Evolutionary conservation across 2,888 invertebrate genomes (phyloP).

Genomic region (Saturnia japonica): DNA sequence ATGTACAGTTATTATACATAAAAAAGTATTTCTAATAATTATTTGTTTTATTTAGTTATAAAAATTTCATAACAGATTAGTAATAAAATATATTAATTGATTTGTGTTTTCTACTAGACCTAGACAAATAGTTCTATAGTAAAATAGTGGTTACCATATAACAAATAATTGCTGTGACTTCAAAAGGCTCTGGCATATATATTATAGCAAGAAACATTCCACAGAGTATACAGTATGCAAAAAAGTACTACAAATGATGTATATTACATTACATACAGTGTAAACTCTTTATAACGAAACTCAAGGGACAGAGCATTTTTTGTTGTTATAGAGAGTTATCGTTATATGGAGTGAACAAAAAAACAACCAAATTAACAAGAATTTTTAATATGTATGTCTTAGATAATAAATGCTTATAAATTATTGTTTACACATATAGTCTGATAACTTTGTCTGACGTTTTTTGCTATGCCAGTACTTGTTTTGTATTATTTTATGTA

Average conservation of each 20-base stretch:
- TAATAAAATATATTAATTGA: background rate
- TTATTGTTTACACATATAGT: too few species aligned
- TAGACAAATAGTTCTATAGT: background rate
- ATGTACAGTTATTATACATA: background rate
- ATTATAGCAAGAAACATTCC: background rate
- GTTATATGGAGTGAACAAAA: too few species aligned
- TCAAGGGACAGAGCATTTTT: too few species aligned
- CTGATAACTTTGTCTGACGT: too few species aligned
- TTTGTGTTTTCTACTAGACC: background rate
- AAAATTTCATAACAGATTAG: background rate
- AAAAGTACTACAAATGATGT: background rate
- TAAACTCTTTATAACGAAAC: too few species aligned
- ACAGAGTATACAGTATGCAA: background rate
- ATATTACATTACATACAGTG: background rate
- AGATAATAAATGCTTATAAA: too few species aligned
- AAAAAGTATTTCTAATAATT: background rate
- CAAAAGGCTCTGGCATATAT: background rate
- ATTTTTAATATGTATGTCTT: too few species aligned
- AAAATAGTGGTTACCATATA: background rate
- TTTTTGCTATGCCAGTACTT: too few species aligned
- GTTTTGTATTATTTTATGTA: too few species aligned
- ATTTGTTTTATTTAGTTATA: background rate
- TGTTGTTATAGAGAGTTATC: too few species aligned
- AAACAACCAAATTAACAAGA: too few species aligned
- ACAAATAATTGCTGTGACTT: background rate